Evolutionary conservation across 2,797 vertebrate genomes (phyloP).

Genomic region (Catostomus latipinnis): DNA sequence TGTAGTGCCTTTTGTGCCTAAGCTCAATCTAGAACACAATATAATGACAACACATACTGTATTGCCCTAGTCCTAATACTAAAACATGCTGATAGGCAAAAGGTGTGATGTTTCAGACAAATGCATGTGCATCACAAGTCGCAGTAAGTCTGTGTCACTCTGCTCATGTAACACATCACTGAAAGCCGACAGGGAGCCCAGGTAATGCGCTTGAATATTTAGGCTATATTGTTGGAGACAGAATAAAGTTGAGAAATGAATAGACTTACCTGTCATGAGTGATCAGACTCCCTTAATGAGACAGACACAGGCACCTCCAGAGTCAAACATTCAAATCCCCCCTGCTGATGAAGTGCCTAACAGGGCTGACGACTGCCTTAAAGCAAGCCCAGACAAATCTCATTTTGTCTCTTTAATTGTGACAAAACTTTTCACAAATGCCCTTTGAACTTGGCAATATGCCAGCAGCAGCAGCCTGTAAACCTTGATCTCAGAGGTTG

Average conservation of each 20-base stretch:
- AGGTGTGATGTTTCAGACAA: conserved; percentile 27
- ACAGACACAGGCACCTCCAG: conserved; percentile 44
- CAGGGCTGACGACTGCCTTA: conserved; percentile 21
- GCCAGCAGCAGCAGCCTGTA: conserved; percentile 67
- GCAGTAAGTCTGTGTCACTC: conserved; percentile 37
- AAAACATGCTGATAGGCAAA: background rate
- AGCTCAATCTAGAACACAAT: background rate
- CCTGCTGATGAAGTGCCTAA: conserved; percentile 21
- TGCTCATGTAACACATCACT: conserved; percentile 23
- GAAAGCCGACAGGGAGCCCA: conserved; percentile 41
- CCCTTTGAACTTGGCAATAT: conserved; percentile 62
- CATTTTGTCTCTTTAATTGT: conserved; percentile 47
- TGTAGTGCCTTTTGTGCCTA: background rate
- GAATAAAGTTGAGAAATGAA: conserved; percentile 44
- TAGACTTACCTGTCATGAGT: conserved; percentile 53
- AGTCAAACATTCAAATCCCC: conserved; percentile 44
- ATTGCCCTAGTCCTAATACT: conserved; percentile 10
- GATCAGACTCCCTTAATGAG: conserved; percentile 58
- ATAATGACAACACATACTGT: conserved; percentile 16
- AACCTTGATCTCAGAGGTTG: conserved; percentile 71
- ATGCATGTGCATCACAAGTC: conserved; percentile 35
- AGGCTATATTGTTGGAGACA: conserved; percentile 51
- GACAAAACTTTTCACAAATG: conserved; percentile 46
- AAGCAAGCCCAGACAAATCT: conserved; percentile 40
- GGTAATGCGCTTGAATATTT: conserved; percentile 60